A percentile compares a stretch with the other conserved stretches of the same genome.
Conservation (phyloP, 1,140 invertebrate genomes). For the Halictus rubicundus region DNA sequence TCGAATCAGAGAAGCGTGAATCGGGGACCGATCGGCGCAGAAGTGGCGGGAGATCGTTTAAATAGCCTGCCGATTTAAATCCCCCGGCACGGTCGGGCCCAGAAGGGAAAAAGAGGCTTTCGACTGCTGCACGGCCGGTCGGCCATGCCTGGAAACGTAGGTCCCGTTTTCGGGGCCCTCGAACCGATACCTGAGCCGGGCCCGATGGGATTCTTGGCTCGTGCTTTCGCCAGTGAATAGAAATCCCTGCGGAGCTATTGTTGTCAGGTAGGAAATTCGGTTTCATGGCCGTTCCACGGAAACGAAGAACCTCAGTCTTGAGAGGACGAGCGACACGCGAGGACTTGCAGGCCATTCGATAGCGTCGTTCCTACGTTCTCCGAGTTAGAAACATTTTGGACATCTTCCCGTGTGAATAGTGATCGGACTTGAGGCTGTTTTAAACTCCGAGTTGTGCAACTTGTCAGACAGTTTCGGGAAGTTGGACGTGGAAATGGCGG, state of each 20-base stretch:
- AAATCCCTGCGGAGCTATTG: slow-evolving; percentile 8
- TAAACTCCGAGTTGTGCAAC: too few relatives aligned
- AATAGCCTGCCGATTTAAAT: slow-evolving; percentile 56
- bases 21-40: background rate
- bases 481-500: too few relatives aligned
- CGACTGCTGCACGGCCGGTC: too few relatives aligned
- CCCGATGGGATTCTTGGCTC: slow-evolving; percentile 21
- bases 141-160: background rate
- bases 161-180: slow-evolving; percentile 17
- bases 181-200: slow-evolving; percentile 24
- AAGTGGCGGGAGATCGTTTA: slow-evolving; percentile 30
- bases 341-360: too few relatives aligned
- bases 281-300: background rate
- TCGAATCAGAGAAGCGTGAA: background rate
- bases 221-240: slow-evolving; percentile 19
- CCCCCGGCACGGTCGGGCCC: slow-evolving; percentile 4
- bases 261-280: slow-evolving; percentile 17
- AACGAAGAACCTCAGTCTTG: background rate
- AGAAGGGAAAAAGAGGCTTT: background rate
- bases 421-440: too few relatives aligned
- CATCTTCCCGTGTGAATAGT: too few relatives aligned
- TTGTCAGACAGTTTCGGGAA: too few relatives aligned
- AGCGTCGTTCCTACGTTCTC: too few relatives aligned
- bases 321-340: too few relatives aligned
- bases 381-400: too few relatives aligned